Base-by-base conservation (phyloP, 2,888 invertebrate species). In the Tenthredo notha region DNA sequence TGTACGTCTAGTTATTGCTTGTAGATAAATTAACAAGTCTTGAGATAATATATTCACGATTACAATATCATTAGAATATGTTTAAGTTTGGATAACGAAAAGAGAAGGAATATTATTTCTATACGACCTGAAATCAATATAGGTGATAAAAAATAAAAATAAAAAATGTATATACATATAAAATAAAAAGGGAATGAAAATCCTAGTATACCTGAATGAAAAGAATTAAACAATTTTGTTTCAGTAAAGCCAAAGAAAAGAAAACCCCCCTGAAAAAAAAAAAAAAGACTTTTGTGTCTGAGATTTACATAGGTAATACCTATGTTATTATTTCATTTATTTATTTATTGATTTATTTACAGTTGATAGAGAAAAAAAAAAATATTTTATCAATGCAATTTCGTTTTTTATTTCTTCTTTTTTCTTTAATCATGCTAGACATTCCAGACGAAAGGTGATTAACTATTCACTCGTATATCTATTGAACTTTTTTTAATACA, bases 401-500 rank as follows among this genome's bases (percentile, higher is more conserved):
- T 75, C 29, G 7, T 50, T n/a, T 18, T 47, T 50, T n/a, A 54
- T 37, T 37, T 4, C 4, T 2, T 10, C 54, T 37, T 37, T 0
- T 37, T 37, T 37, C 6, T n/a, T 54, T 1, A 54, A 37, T 78
- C 15, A 2, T 2, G n/a, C 58, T n/a, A 78, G 15, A 78, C 15
- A 54, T 54, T 37, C 40, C 47, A 40, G 77, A 85, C 25, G 25
- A 61, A 61, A 25, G 29, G 33, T 67, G 18, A 33, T 33, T 29
- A 15, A 67, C 15, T 67, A 33, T 29, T 67, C 33, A 33, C 7
- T 7, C 5, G 18, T 67, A 18, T 33, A 67, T 12, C n/a, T 67
- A 50, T 75, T 90, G 84, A 84, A 72, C 29, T 85, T 2, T 75
- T 21, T 40, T n/a, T 29, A 43, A 43, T 2, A n/a, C 40, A 25